Percentiles rank a stretch among this genome's conserved stretches.
phyloP scores from a whole-genome alignment of 2,113 vertebrate species.

The Sinosuthora webbiana region DNA sequence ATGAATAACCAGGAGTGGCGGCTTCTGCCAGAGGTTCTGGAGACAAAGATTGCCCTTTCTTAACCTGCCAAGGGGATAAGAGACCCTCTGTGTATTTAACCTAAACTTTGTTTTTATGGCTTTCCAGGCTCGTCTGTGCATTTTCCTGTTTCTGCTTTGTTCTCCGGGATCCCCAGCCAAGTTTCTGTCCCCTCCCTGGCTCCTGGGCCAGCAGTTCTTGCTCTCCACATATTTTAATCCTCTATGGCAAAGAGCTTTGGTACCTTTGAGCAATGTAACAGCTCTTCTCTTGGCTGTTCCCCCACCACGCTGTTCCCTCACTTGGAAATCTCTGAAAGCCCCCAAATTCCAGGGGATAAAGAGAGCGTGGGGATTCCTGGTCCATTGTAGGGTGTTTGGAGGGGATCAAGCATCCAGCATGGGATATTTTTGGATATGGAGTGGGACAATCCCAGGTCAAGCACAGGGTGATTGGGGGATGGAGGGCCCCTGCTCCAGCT shows the following conservation, averaged over 20 bases:
- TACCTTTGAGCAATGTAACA: not conserved
- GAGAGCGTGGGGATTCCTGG: not conserved
- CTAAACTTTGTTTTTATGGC: slow-evolving; percentile 1
- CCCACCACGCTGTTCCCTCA: rapidly evolving
- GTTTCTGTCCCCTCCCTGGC: not conserved
- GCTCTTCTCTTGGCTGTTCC: not conserved
- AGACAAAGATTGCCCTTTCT: not conserved
- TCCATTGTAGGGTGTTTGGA: not conserved
- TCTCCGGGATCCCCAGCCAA: not conserved
- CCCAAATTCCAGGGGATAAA: not conserved
- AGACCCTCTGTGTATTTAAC: slow-evolving; percentile 29
- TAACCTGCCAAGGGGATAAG: not conserved
- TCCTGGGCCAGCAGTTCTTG: not conserved
- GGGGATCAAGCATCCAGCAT: not conserved
- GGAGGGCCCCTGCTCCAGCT: not conserved
- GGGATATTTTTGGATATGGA: not conserved
- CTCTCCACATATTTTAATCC: not conserved
- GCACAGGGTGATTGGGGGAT: rapidly evolving
- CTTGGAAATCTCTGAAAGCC: not conserved
- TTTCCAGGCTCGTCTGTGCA: slow-evolving; percentile 17
- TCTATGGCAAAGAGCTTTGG: not conserved
- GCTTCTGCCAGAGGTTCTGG: not conserved
- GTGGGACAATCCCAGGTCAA: not conserved
- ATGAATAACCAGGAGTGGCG: not conserved
- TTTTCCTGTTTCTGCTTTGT: slow-evolving; percentile 45